Evolutionary conservation across 2,113 vertebrate species (phyloP), one percentile per base, ranked within the genome.

Genomic region (Daboia siamensis): DNA sequence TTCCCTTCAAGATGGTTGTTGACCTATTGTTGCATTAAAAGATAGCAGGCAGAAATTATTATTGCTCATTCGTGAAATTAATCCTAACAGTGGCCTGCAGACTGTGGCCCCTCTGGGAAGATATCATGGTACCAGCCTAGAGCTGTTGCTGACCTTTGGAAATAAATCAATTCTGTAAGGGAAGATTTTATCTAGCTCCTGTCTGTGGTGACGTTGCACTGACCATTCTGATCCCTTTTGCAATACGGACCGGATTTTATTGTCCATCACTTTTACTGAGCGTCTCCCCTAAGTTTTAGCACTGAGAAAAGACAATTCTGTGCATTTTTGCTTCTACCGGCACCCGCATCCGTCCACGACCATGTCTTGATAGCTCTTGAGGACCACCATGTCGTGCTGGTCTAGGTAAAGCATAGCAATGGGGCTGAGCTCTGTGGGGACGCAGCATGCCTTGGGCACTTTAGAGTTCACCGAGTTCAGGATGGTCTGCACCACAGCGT

Each of bases 321-420:
- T 29, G 44, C 29, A 15, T 6, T 3, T 39, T 20, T 12, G 21
- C 54, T 86, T 96, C 95, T 98, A 98, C 93, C 98, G 97, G 94
- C 98, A 98, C 90, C 98, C 98, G 2, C 98, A 98, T 91, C 98
- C 98, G 92, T 98, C 98, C 96, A 98, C 98, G 93, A 98, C 98
- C 98, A 98, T 98, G 91, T 98, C 98, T 96, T 98, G 97, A 95
- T 98, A 98, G 92, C 98, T 98, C 95, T 98, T 98, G 93, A 98
- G 96, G 92, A 98, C 98, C 87, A 98, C 98, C 21, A 97, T 97
- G 86, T 98, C 98, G 84, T 98, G 97, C 93, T 97, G 96, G 93
- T 98, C 98, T 94, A 98, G 95, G 94, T 98, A 98, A 92, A 98
- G 98, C 94, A 98, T 95, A 74, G 98, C 98, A 21, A 98, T 98